Conservation (phyloP, 2,113 vertebrate genomes). For the Chaetodon auriga region DNA sequence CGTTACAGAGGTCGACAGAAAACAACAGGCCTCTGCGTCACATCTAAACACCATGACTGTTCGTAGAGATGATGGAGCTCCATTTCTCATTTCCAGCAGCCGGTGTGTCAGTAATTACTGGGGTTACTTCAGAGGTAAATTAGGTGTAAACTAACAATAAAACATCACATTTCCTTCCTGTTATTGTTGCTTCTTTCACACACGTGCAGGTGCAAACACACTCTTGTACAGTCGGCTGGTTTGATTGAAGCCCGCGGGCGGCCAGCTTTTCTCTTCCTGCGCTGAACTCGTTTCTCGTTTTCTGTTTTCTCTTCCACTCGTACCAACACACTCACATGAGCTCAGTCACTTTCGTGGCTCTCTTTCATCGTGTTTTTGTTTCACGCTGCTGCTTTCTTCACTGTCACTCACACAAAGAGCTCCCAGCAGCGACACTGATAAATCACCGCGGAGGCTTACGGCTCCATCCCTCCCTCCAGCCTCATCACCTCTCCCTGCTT, state of each 20-base stretch:
- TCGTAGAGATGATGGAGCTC: too few species aligned
- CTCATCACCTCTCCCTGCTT: conserved; percentile 13
- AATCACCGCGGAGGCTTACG: conserved; percentile 46
- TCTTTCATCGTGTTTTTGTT: not conserved
- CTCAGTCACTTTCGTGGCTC: not conserved
- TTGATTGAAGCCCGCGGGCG: conserved; percentile 7
- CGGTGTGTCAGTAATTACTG: too few species aligned
- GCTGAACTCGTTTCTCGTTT: too few species aligned
- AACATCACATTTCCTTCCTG: not conserved
- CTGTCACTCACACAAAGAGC: conserved; percentile 21
- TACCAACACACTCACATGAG: not conserved
- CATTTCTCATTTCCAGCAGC: too few species aligned
- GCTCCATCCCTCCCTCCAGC: conserved; percentile 19
- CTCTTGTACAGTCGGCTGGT: not conserved
- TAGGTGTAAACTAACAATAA: not conserved
- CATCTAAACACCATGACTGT: too few species aligned
- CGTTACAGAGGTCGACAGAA: too few species aligned
- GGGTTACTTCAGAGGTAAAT: too few species aligned
- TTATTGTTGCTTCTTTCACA: not conserved
- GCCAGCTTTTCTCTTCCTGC: conserved; percentile 1
- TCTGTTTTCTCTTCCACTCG: not conserved
- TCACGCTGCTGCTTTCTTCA: not conserved
- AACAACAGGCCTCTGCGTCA: too few species aligned
- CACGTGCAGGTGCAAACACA: not conserved
- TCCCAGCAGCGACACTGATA: conserved; percentile 28